Conservation (phyloP, 2,113 vertebrate species). For the Mixornis gularis region DNA sequence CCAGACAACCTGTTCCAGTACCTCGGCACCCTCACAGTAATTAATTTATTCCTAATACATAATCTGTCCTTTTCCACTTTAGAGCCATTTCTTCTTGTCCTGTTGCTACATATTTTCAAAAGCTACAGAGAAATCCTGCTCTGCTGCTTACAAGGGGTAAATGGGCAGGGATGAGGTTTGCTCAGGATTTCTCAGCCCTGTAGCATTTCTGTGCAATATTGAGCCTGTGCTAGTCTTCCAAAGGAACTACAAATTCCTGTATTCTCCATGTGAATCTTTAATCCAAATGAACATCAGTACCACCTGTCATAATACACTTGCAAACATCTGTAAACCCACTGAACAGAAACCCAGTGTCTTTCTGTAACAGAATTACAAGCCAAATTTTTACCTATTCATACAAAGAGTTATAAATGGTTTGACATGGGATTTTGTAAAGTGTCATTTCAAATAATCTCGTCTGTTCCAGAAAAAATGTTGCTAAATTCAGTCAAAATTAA, state of each 20-base stretch:
- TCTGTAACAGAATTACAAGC: background rate
- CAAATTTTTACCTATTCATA: background rate
- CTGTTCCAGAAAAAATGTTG: background rate
- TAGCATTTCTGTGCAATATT: background rate
- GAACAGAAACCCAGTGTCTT: background rate
- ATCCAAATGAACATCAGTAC: background rate
- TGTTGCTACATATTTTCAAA: background rate
- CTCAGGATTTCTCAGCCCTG: background rate
- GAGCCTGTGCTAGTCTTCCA: background rate
- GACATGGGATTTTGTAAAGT: background rate
- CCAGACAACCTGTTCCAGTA: background rate
- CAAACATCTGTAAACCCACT: background rate
- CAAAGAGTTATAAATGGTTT: background rate
- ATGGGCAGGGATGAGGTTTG: rapidly evolving
- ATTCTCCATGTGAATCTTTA: background rate
- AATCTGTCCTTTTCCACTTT: background rate
- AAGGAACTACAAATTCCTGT: background rate
- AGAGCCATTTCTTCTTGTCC: background rate
- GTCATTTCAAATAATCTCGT: background rate
- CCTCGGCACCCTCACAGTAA: background rate
- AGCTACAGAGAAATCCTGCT: background rate
- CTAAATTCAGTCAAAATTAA: background rate
- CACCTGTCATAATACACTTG: background rate
- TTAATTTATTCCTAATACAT: background rate
- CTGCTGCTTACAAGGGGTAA: background rate